Evolutionary conservation across 2,113 vertebrate species (phyloP).

Genomic region (Emydura subglobosa): DNA sequence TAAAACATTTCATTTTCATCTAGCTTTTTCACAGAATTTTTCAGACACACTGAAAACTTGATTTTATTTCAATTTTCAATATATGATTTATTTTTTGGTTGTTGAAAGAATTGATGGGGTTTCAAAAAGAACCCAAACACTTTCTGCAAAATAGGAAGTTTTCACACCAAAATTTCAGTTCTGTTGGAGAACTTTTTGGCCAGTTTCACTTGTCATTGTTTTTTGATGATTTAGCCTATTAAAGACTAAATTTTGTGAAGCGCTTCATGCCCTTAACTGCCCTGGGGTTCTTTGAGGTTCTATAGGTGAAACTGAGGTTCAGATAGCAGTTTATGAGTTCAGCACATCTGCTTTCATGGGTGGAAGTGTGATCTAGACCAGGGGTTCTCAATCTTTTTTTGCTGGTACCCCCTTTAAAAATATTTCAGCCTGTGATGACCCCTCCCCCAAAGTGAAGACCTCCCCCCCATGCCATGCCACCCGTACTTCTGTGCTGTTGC

Average conservation of each 20-base stretch:
- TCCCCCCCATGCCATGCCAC: too few relatives aligned
- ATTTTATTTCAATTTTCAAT: not conserved
- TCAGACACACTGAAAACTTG: not conserved
- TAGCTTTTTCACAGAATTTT: not conserved
- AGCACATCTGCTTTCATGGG: not conserved
- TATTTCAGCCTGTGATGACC: too few relatives aligned
- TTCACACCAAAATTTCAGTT: not conserved
- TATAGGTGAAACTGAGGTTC: not conserved
- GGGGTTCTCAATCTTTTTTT: too few relatives aligned
- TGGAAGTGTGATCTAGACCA: not conserved
- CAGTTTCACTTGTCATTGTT: accelerated
- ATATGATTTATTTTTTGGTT: not conserved
- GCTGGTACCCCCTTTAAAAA: too few relatives aligned
- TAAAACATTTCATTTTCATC: not conserved
- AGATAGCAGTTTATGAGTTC: not conserved
- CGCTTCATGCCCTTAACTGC: not conserved
- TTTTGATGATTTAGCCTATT: not conserved
- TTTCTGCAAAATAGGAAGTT: not conserved
- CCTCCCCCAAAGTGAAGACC: too few relatives aligned
- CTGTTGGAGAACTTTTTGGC: not conserved
- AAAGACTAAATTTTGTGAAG: not conserved
- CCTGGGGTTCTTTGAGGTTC: not conserved
- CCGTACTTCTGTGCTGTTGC: too few relatives aligned
- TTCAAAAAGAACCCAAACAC: not conserved
- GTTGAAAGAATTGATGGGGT: not conserved